Evolutionary conservation across 2,888 invertebrate species (phyloP).

Genomic region (Anthrax anthrax): DNA sequence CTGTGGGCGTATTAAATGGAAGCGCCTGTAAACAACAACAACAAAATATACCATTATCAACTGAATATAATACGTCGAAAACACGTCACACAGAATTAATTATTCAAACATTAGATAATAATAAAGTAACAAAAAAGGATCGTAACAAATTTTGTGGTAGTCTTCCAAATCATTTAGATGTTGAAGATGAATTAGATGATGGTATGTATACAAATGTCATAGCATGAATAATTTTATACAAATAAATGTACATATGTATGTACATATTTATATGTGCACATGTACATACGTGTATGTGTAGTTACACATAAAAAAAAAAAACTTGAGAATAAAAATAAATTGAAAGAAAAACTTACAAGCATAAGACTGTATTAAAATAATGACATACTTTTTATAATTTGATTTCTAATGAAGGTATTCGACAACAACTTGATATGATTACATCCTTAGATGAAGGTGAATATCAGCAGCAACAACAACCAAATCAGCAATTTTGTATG

Average conservation of each 20-base stretch:
- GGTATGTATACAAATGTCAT: neutral
- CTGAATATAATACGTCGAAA: neutral
- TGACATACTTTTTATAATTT: neutral
- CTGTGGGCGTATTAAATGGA: neutral
- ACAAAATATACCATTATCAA: neutral
- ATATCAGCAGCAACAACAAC: too few species aligned
- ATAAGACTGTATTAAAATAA: too few species aligned
- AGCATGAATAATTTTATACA: too few species aligned
- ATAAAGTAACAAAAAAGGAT: slow-evolving; percentile 12
- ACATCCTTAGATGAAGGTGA: neutral
- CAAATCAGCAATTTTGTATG: neutral
- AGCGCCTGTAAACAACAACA: neutral
- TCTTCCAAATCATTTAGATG: slow-evolving; percentile 16
- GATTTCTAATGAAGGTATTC: neutral
- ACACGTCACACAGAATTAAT: slow-evolving; percentile 7
- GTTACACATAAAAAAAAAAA: too few species aligned
- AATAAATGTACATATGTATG: too few species aligned
- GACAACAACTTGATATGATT: neutral
- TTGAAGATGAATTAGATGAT: slow-evolving; percentile 5
- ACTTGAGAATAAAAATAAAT: too few species aligned
- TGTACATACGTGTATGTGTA: too few species aligned
- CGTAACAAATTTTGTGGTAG: slow-evolving; percentile 16
- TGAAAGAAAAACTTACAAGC: too few species aligned
- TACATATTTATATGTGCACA: too few species aligned
- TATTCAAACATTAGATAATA: slow-evolving; percentile 9